phyloP scores from a whole-genome alignment of 1,140 invertebrate species.

The Aplysia californica region DNA sequence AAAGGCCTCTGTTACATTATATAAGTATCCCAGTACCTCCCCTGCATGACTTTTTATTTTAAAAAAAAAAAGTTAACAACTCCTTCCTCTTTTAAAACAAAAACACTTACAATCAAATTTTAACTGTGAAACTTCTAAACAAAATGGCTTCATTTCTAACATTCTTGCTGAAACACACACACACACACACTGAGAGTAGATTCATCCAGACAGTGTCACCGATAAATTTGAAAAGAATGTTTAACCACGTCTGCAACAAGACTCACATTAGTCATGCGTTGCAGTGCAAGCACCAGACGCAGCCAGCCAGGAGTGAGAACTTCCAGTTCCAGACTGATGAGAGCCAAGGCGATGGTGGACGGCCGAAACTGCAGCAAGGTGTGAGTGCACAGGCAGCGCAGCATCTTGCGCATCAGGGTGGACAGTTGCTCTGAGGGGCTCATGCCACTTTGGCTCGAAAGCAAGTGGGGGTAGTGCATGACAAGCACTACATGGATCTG shows the following conservation, averaged over 20 bases:
- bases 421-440: slow-evolving; percentile 60
- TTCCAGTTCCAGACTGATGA: slow-evolving; percentile 64
- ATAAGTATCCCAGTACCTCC: too few species aligned
- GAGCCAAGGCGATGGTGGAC: slow-evolving; percentile 53
- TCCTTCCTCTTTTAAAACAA: background rate
- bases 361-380: slow-evolving; percentile 51
- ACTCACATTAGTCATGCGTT: slow-evolving; percentile 59
- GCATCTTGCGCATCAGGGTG: slow-evolving; percentile 53
- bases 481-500: slow-evolving; percentile 64
- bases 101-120: background rate
- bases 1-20: too few species aligned
- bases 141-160: too few species aligned
- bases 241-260: too few species aligned
- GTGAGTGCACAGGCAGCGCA: slow-evolving; percentile 52
- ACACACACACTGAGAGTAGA: too few species aligned
- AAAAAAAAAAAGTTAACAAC: slow-evolving; percentile 24
- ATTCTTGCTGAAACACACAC: too few species aligned
- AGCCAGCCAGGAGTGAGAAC: slow-evolving; percentile 58
- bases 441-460: slow-evolving; percentile 56
- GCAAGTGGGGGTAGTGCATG: slow-evolving; percentile 60
- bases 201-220: too few species aligned
- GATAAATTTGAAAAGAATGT: too few species aligned
- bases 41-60: too few species aligned
- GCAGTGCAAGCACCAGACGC: slow-evolving; percentile 51
- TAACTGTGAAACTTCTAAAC: background rate